phyloP scores from a whole-genome alignment of 1,140 invertebrate species.

The Kradibia gibbosae region DNA sequence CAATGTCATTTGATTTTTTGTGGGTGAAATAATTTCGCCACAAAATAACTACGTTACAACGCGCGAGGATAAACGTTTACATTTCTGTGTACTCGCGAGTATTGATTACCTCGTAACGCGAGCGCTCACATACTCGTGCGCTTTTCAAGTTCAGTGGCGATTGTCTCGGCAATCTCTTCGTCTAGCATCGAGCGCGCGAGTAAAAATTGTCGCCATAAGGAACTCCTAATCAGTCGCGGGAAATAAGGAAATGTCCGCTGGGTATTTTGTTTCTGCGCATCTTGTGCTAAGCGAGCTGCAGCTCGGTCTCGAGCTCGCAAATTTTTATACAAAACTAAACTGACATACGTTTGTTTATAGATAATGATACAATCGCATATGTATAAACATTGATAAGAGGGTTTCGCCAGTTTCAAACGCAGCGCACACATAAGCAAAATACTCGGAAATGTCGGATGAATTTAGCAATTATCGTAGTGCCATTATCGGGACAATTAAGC shows the following conservation, averaged over 20 bases:
- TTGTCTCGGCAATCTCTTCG: neutral
- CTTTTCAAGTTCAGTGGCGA: constrained; percentile 44
- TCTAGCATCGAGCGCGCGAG: neutral
- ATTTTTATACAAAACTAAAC: neutral
- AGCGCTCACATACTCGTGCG: constrained; percentile 10
- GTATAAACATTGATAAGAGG: neutral
- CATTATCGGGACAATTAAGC: constrained; percentile 56
- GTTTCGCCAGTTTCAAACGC: neutral
- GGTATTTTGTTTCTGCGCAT: neutral
- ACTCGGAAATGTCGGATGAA: neutral
- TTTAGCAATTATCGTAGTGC: constrained; percentile 7
- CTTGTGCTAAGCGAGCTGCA: neutral
- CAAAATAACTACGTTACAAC: neutral
- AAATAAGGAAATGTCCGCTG: neutral
- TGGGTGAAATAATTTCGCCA: neutral
- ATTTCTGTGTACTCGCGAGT: neutral
- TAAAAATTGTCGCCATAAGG: neutral
- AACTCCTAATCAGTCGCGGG: neutral
- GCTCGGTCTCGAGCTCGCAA: neutral
- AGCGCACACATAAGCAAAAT: neutral
- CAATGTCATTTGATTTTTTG: neutral
- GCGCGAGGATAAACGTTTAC: neutral
- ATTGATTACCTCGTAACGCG: constrained; percentile 28
- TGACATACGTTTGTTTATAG: neutral
- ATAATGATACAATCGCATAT: neutral